phyloP scores from a whole-genome alignment of 2,888 invertebrate species.

The Idaea biselata region DNA sequence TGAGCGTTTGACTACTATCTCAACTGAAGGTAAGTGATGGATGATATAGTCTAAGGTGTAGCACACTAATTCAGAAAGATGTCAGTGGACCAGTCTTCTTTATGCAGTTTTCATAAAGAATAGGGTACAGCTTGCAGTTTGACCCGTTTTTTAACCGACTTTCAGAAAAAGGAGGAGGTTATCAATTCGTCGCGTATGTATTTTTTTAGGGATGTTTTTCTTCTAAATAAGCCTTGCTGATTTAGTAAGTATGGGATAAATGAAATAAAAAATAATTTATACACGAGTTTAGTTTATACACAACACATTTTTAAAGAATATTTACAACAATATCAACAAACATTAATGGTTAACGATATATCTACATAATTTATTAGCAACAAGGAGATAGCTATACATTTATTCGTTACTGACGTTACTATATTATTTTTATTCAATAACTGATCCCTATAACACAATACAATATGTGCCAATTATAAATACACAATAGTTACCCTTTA shows the following conservation, averaged over 20 bases:
- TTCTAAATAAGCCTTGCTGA: too few species aligned
- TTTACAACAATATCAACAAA: slow-evolving; percentile 73
- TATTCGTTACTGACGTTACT: slow-evolving; percentile 35
- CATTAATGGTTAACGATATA: slow-evolving; percentile 25
- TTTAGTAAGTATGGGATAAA: neutral
- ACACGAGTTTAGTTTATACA: slow-evolving; percentile 17
- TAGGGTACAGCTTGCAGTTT: too few species aligned
- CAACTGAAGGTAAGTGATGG: too few species aligned
- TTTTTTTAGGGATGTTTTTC: too few species aligned
- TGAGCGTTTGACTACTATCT: too few species aligned
- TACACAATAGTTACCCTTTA: slow-evolving; percentile 44
- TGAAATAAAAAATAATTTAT: slow-evolving; percentile 2
- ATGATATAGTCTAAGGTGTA: too few species aligned
- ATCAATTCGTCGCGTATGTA: too few species aligned
- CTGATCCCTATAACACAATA: slow-evolving; percentile 51
- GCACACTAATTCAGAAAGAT: too few species aligned
- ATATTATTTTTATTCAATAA: slow-evolving; percentile 23
- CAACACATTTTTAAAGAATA: slow-evolving; percentile 44
- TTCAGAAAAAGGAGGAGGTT: too few species aligned
- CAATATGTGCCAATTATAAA: slow-evolving; percentile 5
- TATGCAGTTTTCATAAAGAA: too few species aligned
- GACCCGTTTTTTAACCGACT: too few species aligned
- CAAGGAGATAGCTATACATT: slow-evolving; percentile 51
- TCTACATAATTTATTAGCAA: slow-evolving; percentile 31
- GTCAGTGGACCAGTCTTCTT: too few species aligned